A percentile compares a stretch with the other conserved stretches of the same genome.
phyloP scores from a whole-genome alignment of 1,140 invertebrate species.

The Carcinoscorpius rotundicauda region DNA sequence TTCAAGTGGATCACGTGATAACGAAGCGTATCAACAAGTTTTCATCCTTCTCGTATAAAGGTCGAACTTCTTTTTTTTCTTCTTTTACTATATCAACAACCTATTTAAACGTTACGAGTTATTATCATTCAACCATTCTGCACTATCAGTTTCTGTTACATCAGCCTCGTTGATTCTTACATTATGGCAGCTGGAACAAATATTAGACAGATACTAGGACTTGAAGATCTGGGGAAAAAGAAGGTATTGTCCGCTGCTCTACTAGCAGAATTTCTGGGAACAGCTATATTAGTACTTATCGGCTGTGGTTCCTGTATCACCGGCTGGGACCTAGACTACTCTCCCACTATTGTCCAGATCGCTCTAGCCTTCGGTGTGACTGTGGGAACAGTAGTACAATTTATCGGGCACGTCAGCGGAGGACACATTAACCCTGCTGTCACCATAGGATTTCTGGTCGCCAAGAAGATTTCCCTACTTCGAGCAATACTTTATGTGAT shows the following conservation, averaged over 20 bases:
- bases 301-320: slow-evolving; percentile 62
- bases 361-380: slow-evolving; percentile 77
- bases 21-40: no score
- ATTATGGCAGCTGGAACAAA: no score
- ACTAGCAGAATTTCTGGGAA: slow-evolving; percentile 69
- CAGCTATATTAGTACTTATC: slow-evolving; percentile 67
- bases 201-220: not conserved
- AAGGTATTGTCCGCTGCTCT: slow-evolving; percentile 4
- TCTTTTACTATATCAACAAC: no score
- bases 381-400: slow-evolving; percentile 65
- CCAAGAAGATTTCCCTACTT: slow-evolving; percentile 60
- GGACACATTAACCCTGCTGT: slow-evolving; percentile 85
- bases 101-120: no score
- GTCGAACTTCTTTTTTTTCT: no score
- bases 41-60: no score
- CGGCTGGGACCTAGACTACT: slow-evolving; percentile 3
- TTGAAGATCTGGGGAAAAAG: slow-evolving; percentile 10
- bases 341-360: slow-evolving; percentile 55
- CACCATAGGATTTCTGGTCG: slow-evolving; percentile 57
- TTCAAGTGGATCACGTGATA: no score
- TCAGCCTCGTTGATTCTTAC: no score
- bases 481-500: slow-evolving; percentile 58
- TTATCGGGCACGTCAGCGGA: slow-evolving; percentile 69
- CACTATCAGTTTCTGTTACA: no score
- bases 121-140: no score